Conservation (phyloP, 1,140 invertebrate species). For the Brachionus koreanus region DNA sequence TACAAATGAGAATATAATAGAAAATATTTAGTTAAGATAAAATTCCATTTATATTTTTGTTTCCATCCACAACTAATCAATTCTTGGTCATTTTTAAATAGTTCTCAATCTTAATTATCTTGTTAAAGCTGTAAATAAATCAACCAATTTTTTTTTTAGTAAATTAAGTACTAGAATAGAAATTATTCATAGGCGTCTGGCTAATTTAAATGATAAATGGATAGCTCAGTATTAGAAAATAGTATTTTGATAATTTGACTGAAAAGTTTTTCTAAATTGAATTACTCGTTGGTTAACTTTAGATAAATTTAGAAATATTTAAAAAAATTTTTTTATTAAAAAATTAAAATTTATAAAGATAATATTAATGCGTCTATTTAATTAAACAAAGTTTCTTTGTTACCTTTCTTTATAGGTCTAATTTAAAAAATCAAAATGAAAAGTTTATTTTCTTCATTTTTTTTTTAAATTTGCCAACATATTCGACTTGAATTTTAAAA, state of each 20-base stretch:
- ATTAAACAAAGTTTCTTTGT: too few species aligned
- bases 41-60: neutral
- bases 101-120: slow-evolving; percentile 32
- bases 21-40: slow-evolving; percentile 8
- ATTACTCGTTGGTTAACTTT: too few species aligned
- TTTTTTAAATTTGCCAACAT: too few species aligned
- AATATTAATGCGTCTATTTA: too few species aligned
- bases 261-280: too few species aligned
- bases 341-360: too few species aligned
- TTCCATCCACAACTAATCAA: neutral
- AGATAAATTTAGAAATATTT: too few species aligned
- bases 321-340: too few species aligned
- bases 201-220: neutral
- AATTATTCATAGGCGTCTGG: slow-evolving; percentile 1
- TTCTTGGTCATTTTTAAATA: slow-evolving; percentile 35
- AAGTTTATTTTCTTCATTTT: too few species aligned
- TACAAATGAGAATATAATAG: neutral
- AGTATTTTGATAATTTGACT: neutral
- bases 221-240: neutral
- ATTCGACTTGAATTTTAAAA: too few species aligned
- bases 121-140: neutral
- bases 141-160: neutral
- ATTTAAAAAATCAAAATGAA: too few species aligned
- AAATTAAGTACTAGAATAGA: neutral
- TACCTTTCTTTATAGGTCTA: too few species aligned